phyloP scores from a whole-genome alignment of 2,797 vertebrate genomes.

The Serranus cabrilla region DNA sequence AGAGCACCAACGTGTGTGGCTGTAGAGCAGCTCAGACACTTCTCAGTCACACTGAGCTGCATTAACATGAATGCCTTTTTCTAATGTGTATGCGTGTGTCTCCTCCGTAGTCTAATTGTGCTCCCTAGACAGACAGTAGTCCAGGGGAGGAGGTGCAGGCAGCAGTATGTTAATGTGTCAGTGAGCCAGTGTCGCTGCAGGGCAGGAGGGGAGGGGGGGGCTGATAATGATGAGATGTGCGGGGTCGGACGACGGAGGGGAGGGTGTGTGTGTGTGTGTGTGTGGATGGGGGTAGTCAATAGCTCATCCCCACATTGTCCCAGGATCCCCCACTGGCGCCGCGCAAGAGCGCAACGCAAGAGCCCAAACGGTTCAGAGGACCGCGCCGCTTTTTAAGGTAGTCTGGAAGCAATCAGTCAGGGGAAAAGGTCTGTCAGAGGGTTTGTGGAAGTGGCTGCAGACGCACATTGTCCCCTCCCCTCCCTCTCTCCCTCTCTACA shows the following conservation, averaged over 20 bases:
- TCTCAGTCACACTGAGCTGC: slow-evolving; percentile 21
- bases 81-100: slow-evolving; percentile 23
- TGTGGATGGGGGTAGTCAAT: slow-evolving; percentile 66
- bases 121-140: slow-evolving; percentile 70
- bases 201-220: slow-evolving; percentile 66
- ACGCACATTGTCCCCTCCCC: slow-evolving; percentile 41
- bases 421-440: slow-evolving; percentile 57
- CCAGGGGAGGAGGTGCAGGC: slow-evolving; percentile 70
- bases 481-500: slow-evolving; percentile 2
- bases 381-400: slow-evolving; percentile 68
- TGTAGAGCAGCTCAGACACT: slow-evolving; percentile 6
- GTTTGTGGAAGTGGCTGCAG: slow-evolving; percentile 62
- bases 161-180: slow-evolving; percentile 83
- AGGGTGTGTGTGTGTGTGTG: slow-evolving; percentile 44
- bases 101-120: slow-evolving; percentile 65
- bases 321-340: slow-evolving; percentile 85
- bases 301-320: slow-evolving; percentile 82
- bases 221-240: slow-evolving; percentile 68
- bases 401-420: slow-evolving; percentile 83
- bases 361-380: slow-evolving; percentile 53
- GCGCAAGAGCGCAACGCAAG: slow-evolving; percentile 68
- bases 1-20: neutral
- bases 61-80: slow-evolving; percentile 30
- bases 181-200: slow-evolving; percentile 79
- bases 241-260: neutral